Evolutionary conservation across 1,140 invertebrate species (phyloP), one percentile per base, ranked within the genome.

Genomic region (Drosophila pseudoobscura): DNA sequence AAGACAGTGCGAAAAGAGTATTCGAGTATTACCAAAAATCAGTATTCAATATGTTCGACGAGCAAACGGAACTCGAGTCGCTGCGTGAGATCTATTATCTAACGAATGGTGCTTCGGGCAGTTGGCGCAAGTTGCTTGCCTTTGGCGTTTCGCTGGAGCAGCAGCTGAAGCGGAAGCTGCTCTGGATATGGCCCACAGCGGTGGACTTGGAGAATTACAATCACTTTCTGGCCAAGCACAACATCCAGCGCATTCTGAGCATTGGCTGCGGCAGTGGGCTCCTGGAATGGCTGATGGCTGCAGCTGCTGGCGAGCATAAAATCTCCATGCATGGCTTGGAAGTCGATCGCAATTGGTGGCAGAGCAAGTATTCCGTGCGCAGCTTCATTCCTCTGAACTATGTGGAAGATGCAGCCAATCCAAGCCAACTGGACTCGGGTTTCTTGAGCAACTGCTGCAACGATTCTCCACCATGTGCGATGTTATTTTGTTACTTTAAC

Each of bases 401-500:
- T 64, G 78, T 91, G 5, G 89, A 90, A 15, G 76, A 80, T 31
- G 62, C 72, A 1, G 35, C 29, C 29, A 31, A 8, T 31, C 29
- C 29, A 8, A 31, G 59, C 7, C 50, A 8, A 73, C 6, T 54
- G 46, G 73, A 91, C 26, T 60, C 90, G 1, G 31, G 77, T 20
- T 92, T 93, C 24, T 47, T 91, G 6, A 66, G 50, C 51, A 22
- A 41, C 13, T 90, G 87, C 49, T 88, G 79, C n/a, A 31, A 47
- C 1, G 60, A 50, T 43, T 5, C n/a, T 1, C 47, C 75, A 13
- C 85, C 91, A n/a, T 92, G 93, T 55, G 95, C 94, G 0, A 75
- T 96, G 51, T 75, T 96, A 24, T 96, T 96, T 82, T 96, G 95
- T 78, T 96, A 96, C 78, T 96, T 96, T 78, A 96, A 96, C 73